Evolutionary conservation across 2,888 invertebrate species (phyloP), one percentile per base, ranked within the genome.

Genomic region (Opisthograptis luteolata): DNA sequence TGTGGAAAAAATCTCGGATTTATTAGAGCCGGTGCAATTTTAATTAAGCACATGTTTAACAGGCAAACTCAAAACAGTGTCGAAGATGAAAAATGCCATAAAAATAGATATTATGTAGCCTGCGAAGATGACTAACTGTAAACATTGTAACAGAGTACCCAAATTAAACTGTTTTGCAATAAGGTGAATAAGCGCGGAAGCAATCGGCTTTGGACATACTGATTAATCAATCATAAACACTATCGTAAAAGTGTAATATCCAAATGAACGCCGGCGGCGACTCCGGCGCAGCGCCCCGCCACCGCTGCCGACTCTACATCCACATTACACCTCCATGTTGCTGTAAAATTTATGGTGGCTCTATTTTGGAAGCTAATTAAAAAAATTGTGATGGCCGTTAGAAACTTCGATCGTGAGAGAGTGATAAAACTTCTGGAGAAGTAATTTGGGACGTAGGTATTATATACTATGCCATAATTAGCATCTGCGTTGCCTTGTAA

Each of bases 281-380:
- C 30, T 46, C 58, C 56, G 55, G 59, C 60, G 58, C 55, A 61
- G 57, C 66, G 58, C 25, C 27, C 28, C 37, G 43, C 49, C n/a
- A 9, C 32, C 55, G 46, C 63, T 62, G 50, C 68, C 70, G 65
- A 67, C 68, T 65, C 68, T 63, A 71, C 76, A 71, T 76, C 68
- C 64, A 71, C 76, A 71, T 76, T 79, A 73, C 74, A 76, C 74
- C 76, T 79, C 70, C 66, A 73, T 76, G 73, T 79, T 76, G 82
- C 79, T 79, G 84, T 86, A 86, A 87, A 86, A 82, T 87, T 87
- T 87, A 87, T 86, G 77, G 73, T 73, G 79, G 79, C 79, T 80
- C 81, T 79, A 87, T 85, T 87, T 87, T 84, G 75, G 81, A 76
- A 81, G 80, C 84, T 84, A 85, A 87, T 87, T 87, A 86, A 87